Percentiles rank a stretch among this genome's conserved stretches.
These are phyloP conservation scores for Pseudococcus jackbeardsleyi DNA, from an alignment of 2,888 invertebrate species.

Conservation along the genomic window DNA sequence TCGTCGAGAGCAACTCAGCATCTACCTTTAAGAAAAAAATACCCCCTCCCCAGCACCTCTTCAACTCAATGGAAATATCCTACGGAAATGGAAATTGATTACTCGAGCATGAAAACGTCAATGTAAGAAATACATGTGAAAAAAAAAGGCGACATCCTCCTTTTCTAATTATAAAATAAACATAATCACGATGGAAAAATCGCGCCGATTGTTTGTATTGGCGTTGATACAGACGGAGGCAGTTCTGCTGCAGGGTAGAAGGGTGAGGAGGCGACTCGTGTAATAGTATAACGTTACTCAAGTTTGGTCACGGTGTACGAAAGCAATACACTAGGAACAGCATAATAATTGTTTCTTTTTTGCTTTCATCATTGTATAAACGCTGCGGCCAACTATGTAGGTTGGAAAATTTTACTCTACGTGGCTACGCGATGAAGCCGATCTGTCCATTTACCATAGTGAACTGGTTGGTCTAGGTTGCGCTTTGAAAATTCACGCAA, in stretches of 20 bases:
- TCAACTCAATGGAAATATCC: not conserved
- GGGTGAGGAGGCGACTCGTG: conserved; percentile 44
- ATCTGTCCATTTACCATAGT: conserved; percentile 14
- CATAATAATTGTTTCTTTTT: conserved; percentile 59
- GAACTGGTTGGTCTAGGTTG: conserved; percentile 19
- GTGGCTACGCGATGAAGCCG: conserved; percentile 39
- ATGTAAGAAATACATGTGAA: not conserved
- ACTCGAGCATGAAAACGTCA: conserved; percentile 26
- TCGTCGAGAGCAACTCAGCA: too few relatives aligned
- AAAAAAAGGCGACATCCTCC: conserved; percentile 42
- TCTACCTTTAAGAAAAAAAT: not conserved
- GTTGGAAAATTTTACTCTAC: conserved; percentile 50
- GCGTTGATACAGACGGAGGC: not conserved
- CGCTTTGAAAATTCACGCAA: conserved; percentile 8
- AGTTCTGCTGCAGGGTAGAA: not conserved
- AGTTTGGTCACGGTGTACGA: conserved; percentile 57
- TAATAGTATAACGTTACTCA: conserved; percentile 50
- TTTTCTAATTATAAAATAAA: conserved; percentile 38
- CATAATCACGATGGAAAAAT: conserved; percentile 49
- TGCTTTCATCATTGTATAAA: conserved; percentile 59
- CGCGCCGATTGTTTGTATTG: not conserved
- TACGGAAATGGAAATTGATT: not conserved
- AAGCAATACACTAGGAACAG: conserved; percentile 55
- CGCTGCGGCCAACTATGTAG: conserved; percentile 60
- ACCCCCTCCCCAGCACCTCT: not conserved